Percentiles rank a stretch among this genome's conserved stretches.
Evolutionary conservation across 2,113 vertebrate genomes (phyloP).

Genomic region (Solenodon paradoxus): DNA sequence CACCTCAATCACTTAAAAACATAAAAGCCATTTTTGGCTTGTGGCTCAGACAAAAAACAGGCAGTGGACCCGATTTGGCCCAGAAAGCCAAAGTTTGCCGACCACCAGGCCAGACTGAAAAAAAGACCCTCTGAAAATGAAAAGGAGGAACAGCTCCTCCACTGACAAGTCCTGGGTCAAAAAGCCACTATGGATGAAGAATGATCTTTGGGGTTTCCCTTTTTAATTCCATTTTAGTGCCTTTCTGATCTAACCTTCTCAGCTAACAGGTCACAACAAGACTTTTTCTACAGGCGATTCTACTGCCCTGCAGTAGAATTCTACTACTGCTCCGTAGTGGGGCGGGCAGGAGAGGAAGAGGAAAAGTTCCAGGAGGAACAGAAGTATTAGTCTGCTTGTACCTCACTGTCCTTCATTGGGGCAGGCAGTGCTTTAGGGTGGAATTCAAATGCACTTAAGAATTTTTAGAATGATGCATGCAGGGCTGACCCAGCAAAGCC

Average conservation of each 20-base stretch:
- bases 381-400: not conserved
- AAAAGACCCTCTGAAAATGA: not conserved
- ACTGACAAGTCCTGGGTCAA: not conserved
- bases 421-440: not conserved
- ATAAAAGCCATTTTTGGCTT: not conserved
- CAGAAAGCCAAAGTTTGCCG: not conserved
- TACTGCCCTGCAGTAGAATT: too few species aligned
- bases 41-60: not conserved
- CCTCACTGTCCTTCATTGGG: not conserved
- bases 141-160: not conserved
- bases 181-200: not conserved
- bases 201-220: not conserved
- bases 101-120: not conserved
- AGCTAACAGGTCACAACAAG: not conserved
- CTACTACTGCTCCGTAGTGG: not conserved
- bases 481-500: not conserved
- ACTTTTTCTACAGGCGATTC: not conserved
- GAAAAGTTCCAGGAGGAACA: not conserved
- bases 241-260: not conserved
- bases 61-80: not conserved
- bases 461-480: not conserved
- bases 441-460: not conserved
- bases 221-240: not conserved
- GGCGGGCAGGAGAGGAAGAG: rapidly evolving
- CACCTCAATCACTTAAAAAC: not conserved